Evolutionary conservation across 1,140 invertebrate genomes (phyloP).

Genomic region (Leucophenga varia): DNA sequence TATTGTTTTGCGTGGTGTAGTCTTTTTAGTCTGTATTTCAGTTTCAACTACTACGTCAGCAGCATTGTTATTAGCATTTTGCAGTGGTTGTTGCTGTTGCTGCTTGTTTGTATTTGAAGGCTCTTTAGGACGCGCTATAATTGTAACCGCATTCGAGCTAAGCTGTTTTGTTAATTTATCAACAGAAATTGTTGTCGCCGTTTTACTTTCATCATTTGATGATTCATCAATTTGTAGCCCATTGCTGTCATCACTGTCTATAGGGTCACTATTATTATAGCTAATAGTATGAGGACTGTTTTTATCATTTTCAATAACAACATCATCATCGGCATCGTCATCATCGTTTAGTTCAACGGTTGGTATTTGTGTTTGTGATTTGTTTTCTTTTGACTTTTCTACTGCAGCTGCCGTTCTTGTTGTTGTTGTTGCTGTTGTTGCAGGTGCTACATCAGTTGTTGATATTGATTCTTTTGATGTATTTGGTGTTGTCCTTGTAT

Average conservation of each 20-base stretch:
- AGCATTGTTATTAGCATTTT: constrained; percentile 7
- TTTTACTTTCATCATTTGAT: constrained; percentile 3
- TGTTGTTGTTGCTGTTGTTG: constrained; percentile 10
- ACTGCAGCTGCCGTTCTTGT: constrained; percentile 3
- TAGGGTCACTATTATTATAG: constrained; percentile 32
- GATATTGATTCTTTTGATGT: background rate
- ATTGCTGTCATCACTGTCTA: constrained; percentile 1
- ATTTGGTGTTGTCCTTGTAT: constrained; percentile 1
- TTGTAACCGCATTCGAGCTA: constrained; percentile 49
- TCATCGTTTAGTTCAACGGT: constrained; percentile 14
- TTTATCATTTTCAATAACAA: background rate
- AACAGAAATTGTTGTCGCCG: constrained; percentile 32
- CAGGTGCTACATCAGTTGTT: constrained; percentile 4
- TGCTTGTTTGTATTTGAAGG: constrained; percentile 1
- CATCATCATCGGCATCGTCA: constrained; percentile 6
- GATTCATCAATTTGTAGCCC: background rate
- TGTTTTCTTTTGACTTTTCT: too few relatives aligned
- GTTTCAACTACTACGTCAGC: background rate
- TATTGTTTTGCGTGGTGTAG: constrained; percentile 8
- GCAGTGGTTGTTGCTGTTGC: too few relatives aligned
- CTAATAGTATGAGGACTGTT: constrained; percentile 3
- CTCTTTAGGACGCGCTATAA: constrained; percentile 47
- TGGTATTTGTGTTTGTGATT: constrained; percentile 5
- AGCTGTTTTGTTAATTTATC: constrained; percentile 50
- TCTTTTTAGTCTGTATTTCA: background rate